phyloP scores from a whole-genome alignment of 2,888 invertebrate genomes.

The Ophraella communa region DNA sequence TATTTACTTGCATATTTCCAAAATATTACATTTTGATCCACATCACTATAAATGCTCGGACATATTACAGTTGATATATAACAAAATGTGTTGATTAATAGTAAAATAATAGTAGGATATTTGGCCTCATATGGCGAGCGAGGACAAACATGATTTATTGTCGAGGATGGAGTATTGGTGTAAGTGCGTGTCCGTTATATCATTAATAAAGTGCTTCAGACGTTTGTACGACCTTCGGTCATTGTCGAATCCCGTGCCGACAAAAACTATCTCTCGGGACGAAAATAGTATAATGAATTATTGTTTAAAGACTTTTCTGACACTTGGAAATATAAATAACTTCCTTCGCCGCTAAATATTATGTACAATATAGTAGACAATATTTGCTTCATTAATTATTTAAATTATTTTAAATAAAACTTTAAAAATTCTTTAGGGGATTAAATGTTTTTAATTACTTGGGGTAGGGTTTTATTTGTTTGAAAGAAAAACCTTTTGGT shows the following conservation, averaged over 20 bases:
- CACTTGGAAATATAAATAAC: neutral
- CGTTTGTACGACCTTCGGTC: constrained; percentile 39
- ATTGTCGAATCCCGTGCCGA: constrained; percentile 25
- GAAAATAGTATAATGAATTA: constrained; percentile 38
- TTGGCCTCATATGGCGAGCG: constrained; percentile 54
- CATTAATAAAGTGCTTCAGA: constrained; percentile 52
- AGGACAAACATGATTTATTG: constrained; percentile 52
- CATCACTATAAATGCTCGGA: neutral
- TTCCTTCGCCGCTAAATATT: neutral
- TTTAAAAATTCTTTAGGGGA: too few relatives aligned
- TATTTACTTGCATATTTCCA: too few relatives aligned
- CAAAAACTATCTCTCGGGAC: constrained; percentile 38
- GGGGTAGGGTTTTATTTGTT: too few relatives aligned
- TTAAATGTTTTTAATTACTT: too few relatives aligned
- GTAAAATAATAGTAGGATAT: constrained; percentile 54
- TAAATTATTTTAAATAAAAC: too few relatives aligned
- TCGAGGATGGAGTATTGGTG: constrained; percentile 41
- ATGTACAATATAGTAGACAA: too few relatives aligned
- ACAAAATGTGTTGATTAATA: constrained; percentile 50
- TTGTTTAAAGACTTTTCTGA: constrained; percentile 18
- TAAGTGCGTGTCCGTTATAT: constrained; percentile 50
- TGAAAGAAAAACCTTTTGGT: too few relatives aligned
- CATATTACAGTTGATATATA: neutral
- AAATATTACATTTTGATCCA: too few relatives aligned
- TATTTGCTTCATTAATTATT: neutral